Evolutionary conservation across 1,140 invertebrate genomes (phyloP).

Genomic region (Lysiphlebus fabarum): DNA sequence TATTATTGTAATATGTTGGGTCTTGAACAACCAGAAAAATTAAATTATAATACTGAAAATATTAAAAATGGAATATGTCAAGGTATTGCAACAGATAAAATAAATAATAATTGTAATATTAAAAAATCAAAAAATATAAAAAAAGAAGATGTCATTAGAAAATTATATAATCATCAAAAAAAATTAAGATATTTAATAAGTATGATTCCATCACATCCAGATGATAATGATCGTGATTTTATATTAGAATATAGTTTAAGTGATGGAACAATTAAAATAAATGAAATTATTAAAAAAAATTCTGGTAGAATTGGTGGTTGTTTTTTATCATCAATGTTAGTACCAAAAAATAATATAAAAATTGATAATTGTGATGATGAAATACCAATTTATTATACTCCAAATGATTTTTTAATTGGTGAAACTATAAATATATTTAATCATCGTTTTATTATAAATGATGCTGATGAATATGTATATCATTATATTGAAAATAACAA

Average conservation of each 20-base stretch:
- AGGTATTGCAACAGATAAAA: conserved; percentile 63
- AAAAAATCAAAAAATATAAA: conserved; percentile 61
- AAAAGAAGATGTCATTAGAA: conserved; percentile 65
- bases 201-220: conserved; percentile 66
- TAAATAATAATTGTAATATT: conserved; percentile 33
- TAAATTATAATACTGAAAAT: conserved; percentile 15
- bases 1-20: conserved; percentile 62
- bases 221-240: conserved; percentile 65
- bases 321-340: conserved; percentile 64
- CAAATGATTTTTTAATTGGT: conserved; percentile 67
- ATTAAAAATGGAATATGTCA: not conserved
- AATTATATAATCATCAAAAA: conserved; percentile 61
- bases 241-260: conserved; percentile 65
- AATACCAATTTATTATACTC: conserved; percentile 60
- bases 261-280: conserved; percentile 62
- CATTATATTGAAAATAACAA: conserved; percentile 68
- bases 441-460: conserved; percentile 66
- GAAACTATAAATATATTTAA: conserved; percentile 63
- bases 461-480: conserved; percentile 67
- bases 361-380: conserved; percentile 57
- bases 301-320: conserved; percentile 69
- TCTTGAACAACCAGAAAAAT: conserved; percentile 47
- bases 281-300: conserved; percentile 62
- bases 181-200: conserved; percentile 65
- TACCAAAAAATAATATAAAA: conserved; percentile 57